Conservation (phyloP, 2,888 invertebrate genomes). For the Morpho helenor region DNA sequence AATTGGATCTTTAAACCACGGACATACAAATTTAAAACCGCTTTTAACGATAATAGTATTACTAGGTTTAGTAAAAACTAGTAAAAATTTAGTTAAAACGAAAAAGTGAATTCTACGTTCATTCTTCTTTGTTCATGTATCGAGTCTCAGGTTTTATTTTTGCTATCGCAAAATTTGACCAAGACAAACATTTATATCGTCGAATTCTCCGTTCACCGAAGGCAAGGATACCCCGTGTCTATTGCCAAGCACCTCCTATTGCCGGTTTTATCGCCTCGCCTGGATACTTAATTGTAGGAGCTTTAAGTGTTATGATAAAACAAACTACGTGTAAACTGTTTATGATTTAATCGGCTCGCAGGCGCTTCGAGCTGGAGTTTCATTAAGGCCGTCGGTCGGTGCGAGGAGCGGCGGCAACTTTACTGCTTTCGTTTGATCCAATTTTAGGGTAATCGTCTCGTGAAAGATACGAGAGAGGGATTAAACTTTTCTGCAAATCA, state of each 20-base stretch:
- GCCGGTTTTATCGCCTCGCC: conserved; percentile 18
- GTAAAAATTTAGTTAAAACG: too few relatives aligned
- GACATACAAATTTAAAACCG: too few relatives aligned
- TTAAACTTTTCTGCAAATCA: too few relatives aligned
- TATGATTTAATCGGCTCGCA: conserved; percentile 22
- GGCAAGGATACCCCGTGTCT: not conserved
- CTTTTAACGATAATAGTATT: not conserved
- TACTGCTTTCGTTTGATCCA: conserved; percentile 1
- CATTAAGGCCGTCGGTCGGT: conserved; percentile 2
- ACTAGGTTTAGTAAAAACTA: too few relatives aligned
- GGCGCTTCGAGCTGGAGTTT: conserved; percentile 10
- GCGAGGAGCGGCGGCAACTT: not conserved
- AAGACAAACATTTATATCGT: too few relatives aligned
- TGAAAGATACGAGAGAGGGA: too few relatives aligned
- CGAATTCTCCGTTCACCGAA: conserved; percentile 6
- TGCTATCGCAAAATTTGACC: too few relatives aligned
- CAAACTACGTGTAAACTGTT: conserved; percentile 26
- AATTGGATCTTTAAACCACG: too few relatives aligned
- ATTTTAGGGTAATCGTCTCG: not conserved
- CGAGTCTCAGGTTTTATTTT: too few relatives aligned
- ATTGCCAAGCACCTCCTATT: conserved; percentile 1
- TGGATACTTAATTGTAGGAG: conserved; percentile 18
- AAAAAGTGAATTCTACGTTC: too few relatives aligned
- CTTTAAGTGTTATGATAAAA: conserved; percentile 22
- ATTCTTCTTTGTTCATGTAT: too few relatives aligned